Evolutionary conservation across 2,797 vertebrate genomes (phyloP), one percentile per base, ranked within the genome.

Genomic region (Distichodus sexfasciatus): DNA sequence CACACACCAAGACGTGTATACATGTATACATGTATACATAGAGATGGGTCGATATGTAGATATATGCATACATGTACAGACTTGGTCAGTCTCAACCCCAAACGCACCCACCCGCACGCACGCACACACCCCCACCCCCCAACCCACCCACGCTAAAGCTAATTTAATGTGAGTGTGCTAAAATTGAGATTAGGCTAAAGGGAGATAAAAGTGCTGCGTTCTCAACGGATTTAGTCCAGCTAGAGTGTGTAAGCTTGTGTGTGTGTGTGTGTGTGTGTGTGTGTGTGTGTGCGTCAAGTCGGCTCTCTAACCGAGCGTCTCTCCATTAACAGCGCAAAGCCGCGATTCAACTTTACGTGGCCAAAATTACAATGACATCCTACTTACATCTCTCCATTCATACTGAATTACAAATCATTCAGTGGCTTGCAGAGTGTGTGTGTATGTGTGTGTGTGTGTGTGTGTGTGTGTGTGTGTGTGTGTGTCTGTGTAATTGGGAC

Each of bases 341-440:
- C 12, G 35, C 28, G 48, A 66, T 66, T 66, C 38, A 66, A 66
- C 48, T 40, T 19, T 65, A 55, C 53, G 29, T 55, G 53, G 19
- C 7, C 8, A 10, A 57, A 57, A 57, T 38, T 23, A 57, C 54
- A 57, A 38, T 57, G 33, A 2, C 11, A 19, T 21, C 54, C 54
- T 38, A 23, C 54, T 57, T 57, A 4, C 33, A 8, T n/a, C 54
- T n/a, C 54, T 14, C 2, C 19, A 24, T 12, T 57, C 33, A 38
- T 23, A 10, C 54, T 38, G 33, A 23, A 38, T 57, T 24, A 38
- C 14, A 23, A 36, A 19, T 57, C 17, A 23, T 19, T 57, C 19
- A 14, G 15, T 23, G 7, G 23, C 3, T 48, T n/a, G n/a, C n/a
- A n/a, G n/a, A n/a, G 43, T 65, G 19, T 38, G 31, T 19, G 10